A percentile compares a stretch with the other conserved stretches of the same genome.
Conservation (phyloP, 2,797 vertebrate species). For the Cirrhinus molitorella region DNA sequence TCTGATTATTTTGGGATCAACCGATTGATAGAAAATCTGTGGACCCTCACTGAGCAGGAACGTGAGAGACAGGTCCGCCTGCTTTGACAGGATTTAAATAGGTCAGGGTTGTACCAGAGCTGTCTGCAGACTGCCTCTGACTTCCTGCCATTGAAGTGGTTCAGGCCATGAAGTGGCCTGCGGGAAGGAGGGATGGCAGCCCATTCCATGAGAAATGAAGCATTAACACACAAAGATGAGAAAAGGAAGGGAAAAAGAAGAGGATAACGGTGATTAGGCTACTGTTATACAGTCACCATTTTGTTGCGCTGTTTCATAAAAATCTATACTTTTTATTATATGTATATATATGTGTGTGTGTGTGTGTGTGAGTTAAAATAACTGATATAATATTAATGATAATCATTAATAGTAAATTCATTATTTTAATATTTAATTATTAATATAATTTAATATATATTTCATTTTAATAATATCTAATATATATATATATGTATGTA, state of each 20-base stretch:
- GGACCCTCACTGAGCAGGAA: constrained; percentile 44
- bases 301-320: not conserved
- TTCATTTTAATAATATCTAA: no score
- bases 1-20: constrained; percentile 2
- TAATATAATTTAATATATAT: no score
- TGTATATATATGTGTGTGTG: not conserved
- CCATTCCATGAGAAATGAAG: constrained; percentile 55
- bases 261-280: constrained; percentile 3
- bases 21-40: constrained; percentile 37
- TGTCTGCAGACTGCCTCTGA: constrained; percentile 73
- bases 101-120: constrained; percentile 75
- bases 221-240: constrained; percentile 48
- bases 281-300: not conserved
- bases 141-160: constrained; percentile 74
- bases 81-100: constrained; percentile 74
- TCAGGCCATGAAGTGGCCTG: constrained; percentile 68
- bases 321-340: not conserved
- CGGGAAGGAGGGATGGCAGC: constrained; percentile 44
- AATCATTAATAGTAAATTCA: no score
- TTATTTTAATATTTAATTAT: no score
- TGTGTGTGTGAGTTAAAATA: no score
- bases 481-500: no score
- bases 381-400: no score
- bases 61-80: constrained; percentile 64
- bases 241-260: constrained; percentile 6